A percentile compares a stretch with the other conserved stretches of the same genome.
These are phyloP conservation scores for Percina caprodes DNA, from an alignment of 2,113 vertebrate species.

Conservation along the genomic window DNA sequence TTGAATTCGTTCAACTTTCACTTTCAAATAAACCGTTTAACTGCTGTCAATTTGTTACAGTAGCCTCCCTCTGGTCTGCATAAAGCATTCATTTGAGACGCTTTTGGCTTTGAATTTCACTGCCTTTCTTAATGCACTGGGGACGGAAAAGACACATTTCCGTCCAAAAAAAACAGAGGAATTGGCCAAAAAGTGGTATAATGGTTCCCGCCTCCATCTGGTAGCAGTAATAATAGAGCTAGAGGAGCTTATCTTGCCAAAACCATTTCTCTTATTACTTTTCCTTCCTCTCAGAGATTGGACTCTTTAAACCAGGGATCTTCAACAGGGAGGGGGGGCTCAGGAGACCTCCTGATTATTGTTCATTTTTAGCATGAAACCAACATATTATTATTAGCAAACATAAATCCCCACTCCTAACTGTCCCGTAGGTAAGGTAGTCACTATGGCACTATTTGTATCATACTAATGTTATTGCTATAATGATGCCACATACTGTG, in stretches of 20 bases:
- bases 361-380: too few species aligned
- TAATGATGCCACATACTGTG: too few species aligned
- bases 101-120: conserved; percentile 17
- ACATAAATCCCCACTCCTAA: too few species aligned
- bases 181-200: conserved; percentile 1
- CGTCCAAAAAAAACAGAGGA: conserved; percentile 41
- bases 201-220: conserved; percentile 43
- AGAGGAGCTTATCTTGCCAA: conserved; percentile 16
- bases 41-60: neutral
- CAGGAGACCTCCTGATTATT: too few species aligned
- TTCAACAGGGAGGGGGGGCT: too few species aligned
- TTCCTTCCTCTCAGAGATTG: conserved; percentile 17
- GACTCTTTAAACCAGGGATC: neutral
- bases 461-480: neutral
- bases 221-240: conserved; percentile 8
- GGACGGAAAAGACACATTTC: conserved; percentile 14
- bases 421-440: too few species aligned
- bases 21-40: neutral
- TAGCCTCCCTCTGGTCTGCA: neutral
- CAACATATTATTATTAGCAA: too few species aligned
- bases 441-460: too few species aligned
- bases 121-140: neutral
- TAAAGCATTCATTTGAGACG: neutral
- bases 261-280: conserved; percentile 30
- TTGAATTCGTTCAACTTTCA: neutral